Percentiles rank a stretch among this genome's conserved stretches.
phyloP scores from a whole-genome alignment of 2,888 invertebrate species.

The Automeris io region DNA sequence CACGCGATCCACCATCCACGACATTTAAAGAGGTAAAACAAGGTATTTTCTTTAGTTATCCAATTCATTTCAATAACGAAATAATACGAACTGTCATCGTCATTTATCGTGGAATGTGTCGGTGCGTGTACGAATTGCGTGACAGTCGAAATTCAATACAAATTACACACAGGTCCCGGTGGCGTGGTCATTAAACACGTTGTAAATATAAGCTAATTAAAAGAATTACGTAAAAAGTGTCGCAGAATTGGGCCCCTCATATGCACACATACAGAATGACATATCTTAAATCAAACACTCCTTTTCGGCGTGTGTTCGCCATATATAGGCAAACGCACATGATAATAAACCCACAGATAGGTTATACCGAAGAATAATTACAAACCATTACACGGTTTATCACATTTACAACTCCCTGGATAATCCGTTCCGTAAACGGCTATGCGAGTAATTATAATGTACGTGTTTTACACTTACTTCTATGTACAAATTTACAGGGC shows the following conservation, averaged over 20 bases:
- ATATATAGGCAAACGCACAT: too few relatives aligned
- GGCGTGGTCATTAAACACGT: slow-evolving; percentile 13
- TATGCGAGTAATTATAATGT: slow-evolving; percentile 4
- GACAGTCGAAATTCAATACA: slow-evolving; percentile 12
- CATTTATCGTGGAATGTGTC: slow-evolving; percentile 11
- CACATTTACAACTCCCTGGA: neutral
- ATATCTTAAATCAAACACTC: too few relatives aligned
- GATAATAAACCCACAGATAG: neutral
- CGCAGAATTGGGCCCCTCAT: neutral
- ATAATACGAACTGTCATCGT: slow-evolving; percentile 18
- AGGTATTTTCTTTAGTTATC: slow-evolving; percentile 35
- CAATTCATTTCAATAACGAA: slow-evolving; percentile 39
- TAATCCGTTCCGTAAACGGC: neutral
- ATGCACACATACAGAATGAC: neutral
- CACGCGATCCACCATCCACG: slow-evolving; percentile 57
- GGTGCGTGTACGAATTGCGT: slow-evolving; percentile 14
- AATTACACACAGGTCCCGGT: slow-evolving; percentile 12
- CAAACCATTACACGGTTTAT: neutral
- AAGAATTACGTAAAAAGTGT: slow-evolving; percentile 4
- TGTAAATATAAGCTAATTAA: slow-evolving; percentile 10
- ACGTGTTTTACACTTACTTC: neutral
- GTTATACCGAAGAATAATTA: neutral
- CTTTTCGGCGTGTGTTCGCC: too few relatives aligned
- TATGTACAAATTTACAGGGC: slow-evolving; percentile 15
- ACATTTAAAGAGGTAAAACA: slow-evolving; percentile 30